A percentile compares a stretch with the other conserved stretches of the same genome.
These are phyloP conservation scores for Sinonovacula constricta DNA, from an alignment of 1,140 invertebrate species.

Conservation along the genomic window DNA sequence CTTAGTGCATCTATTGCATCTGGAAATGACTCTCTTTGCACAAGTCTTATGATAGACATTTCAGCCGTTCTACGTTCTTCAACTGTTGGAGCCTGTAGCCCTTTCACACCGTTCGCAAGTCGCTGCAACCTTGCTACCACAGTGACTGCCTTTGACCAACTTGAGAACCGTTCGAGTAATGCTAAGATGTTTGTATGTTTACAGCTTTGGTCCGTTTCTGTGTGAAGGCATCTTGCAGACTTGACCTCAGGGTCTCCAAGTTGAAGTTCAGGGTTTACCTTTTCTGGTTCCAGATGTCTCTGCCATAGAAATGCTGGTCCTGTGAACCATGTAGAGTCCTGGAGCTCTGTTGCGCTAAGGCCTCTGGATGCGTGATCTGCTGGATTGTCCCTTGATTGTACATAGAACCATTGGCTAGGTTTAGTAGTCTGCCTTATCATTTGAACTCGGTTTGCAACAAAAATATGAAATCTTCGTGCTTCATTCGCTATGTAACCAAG, in stretches of 20 bases:
- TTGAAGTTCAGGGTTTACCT: constrained; percentile 21
- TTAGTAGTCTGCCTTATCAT: constrained; percentile 25
- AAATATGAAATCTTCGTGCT: constrained; percentile 51
- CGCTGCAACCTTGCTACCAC: not conserved
- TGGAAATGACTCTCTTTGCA: constrained; percentile 24
- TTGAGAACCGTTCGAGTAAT: constrained; percentile 5
- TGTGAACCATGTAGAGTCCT: constrained; percentile 41
- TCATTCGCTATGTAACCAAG: constrained; percentile 55
- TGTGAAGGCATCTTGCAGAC: constrained; percentile 1
- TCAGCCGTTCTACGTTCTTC: constrained; percentile 17
- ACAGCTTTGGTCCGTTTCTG: no score
- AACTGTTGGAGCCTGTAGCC: not conserved
- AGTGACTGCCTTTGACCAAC: not conserved
- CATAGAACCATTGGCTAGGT: constrained; percentile 34
- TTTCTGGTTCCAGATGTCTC: not conserved
- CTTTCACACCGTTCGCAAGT: not conserved
- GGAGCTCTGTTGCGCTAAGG: constrained; percentile 11
- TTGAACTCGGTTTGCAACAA: constrained; percentile 58
- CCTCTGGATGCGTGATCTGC: constrained; percentile 50
- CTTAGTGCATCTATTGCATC: constrained; percentile 4
- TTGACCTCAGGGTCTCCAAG: constrained; percentile 35
- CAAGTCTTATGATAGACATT: constrained; percentile 28
- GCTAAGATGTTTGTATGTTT: not conserved
- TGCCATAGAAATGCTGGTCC: constrained; percentile 53
- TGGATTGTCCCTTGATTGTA: constrained; percentile 45